Conservation (phyloP, 2,888 invertebrate genomes). For the Caradrina kadenii region DNA sequence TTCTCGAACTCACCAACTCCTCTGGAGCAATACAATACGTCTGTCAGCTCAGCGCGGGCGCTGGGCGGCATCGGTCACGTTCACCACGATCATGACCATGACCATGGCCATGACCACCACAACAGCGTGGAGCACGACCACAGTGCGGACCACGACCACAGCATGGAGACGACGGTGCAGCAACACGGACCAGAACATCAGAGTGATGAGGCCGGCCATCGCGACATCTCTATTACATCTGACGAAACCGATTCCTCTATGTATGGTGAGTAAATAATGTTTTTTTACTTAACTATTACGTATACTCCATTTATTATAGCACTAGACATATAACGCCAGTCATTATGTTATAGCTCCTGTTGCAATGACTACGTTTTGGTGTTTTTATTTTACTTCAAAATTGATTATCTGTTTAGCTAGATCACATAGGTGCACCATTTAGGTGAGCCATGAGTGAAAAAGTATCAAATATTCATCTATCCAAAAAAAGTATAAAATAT, state of each 20-base stretch:
- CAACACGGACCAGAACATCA: slow-evolving; percentile 72
- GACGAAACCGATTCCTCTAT: slow-evolving; percentile 87
- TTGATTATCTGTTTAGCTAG: no score
- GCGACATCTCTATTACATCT: slow-evolving; percentile 69
- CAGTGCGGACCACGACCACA: slow-evolving; percentile 41
- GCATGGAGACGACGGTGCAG: slow-evolving; percentile 49
- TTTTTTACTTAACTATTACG: not conserved
- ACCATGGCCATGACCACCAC: slow-evolving; percentile 56
- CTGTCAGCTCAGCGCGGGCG: slow-evolving; percentile 91
- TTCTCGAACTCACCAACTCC: slow-evolving; percentile 92
- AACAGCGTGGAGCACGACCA: slow-evolving; percentile 37
- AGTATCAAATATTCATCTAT: no score
- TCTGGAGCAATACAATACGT: slow-evolving; percentile 87
- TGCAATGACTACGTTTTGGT: no score
- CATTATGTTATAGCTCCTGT: no score
- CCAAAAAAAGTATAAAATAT: no score
- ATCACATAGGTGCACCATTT: no score
- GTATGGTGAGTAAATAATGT: slow-evolving; percentile 85
- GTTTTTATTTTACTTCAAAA: no score
- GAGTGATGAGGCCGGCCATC: slow-evolving; percentile 71
- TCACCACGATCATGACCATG: slow-evolving; percentile 64
- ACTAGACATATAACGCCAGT: no score
- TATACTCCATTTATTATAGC: no score
- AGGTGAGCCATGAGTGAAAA: no score
- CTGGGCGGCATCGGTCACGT: slow-evolving; percentile 86